Percentiles rank a stretch among this genome's conserved stretches.
Evolutionary conservation across 2,888 invertebrate genomes (phyloP).

Genomic region (Trypoxylon attenuatum): DNA sequence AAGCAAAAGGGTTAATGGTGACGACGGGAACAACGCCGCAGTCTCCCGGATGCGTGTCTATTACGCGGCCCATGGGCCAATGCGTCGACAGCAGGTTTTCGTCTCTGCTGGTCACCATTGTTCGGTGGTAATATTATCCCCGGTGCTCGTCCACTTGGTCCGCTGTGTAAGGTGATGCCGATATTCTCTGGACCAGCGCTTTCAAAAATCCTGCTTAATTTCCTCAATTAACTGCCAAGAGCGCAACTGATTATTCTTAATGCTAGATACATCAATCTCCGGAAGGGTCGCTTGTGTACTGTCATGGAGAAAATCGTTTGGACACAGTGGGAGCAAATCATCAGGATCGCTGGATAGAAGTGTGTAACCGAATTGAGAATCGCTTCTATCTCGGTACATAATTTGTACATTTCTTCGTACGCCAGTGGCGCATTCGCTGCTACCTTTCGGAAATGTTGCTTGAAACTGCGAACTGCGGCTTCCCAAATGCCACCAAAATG

Average conservation of each 20-base stretch:
- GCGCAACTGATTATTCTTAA: neutral
- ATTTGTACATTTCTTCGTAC: neutral
- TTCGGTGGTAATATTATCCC: neutral
- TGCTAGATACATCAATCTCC: neutral
- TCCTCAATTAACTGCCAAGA: neutral
- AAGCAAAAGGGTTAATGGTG: too few relatives aligned
- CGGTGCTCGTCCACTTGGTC: neutral
- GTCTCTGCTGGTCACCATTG: neutral
- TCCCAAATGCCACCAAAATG: conserved; percentile 10
- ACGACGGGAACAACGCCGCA: neutral
- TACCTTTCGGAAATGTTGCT: neutral
- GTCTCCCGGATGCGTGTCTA: neutral
- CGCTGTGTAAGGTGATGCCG: neutral
- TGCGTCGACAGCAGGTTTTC: conserved; percentile 1
- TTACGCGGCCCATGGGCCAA: neutral
- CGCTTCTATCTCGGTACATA: conserved; percentile 9
- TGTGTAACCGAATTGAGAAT: neutral
- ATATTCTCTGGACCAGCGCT: conserved; percentile 7
- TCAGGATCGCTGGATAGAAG: neutral
- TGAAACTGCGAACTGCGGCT: neutral
- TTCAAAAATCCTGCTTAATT: conserved; percentile 1
- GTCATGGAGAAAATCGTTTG: neutral
- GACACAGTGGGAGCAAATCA: neutral
- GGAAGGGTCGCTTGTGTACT: neutral
- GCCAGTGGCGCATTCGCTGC: neutral